These are phyloP conservation scores for Metopia argyrocephala DNA, from an alignment of 2,888 invertebrate genomes.

Conservation along the genomic window DNA sequence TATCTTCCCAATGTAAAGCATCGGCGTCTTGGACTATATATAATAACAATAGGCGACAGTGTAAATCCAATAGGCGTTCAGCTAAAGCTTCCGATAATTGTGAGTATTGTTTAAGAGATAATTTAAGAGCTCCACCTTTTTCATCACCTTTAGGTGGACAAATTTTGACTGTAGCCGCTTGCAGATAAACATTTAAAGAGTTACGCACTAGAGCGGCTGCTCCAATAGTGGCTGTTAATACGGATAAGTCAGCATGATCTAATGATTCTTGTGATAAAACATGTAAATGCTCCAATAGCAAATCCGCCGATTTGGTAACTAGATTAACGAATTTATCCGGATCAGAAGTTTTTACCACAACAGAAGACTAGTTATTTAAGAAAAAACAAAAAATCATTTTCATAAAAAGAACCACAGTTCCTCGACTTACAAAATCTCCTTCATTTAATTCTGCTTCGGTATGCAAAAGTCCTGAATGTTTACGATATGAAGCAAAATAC, in stretches of 20 bases:
- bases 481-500: slow-evolving; percentile 86
- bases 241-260: slow-evolving; percentile 90
- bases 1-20: slow-evolving; percentile 86
- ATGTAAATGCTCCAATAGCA: slow-evolving; percentile 87
- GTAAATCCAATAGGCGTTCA: slow-evolving; percentile 88
- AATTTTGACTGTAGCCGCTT: slow-evolving; percentile 78
- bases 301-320: slow-evolving; percentile 85
- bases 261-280: slow-evolving; percentile 89
- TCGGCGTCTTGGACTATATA: slow-evolving; percentile 91
- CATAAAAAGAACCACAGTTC: no score
- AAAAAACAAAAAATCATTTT: slow-evolving; percentile 68
- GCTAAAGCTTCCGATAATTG: slow-evolving; percentile 92
- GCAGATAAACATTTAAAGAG: slow-evolving; percentile 87
- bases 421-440: slow-evolving; percentile 73
- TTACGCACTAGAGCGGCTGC: slow-evolving; percentile 89
- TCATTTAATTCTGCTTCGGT: slow-evolving; percentile 75
- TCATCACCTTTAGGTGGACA: slow-evolving; percentile 78
- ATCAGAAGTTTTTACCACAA: slow-evolving; percentile 86
- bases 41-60: slow-evolving; percentile 86
- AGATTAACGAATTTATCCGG: slow-evolving; percentile 87
- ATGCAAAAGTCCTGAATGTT: slow-evolving; percentile 81
- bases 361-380: slow-evolving; percentile 75
- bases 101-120: slow-evolving; percentile 86
- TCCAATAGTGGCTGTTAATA: slow-evolving; percentile 88
- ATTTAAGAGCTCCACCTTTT: slow-evolving; percentile 78